Percentiles rank a stretch among this genome's conserved stretches.
Evolutionary conservation across 2,113 vertebrate genomes (phyloP).

Genomic region (Alethe diademata): DNA sequence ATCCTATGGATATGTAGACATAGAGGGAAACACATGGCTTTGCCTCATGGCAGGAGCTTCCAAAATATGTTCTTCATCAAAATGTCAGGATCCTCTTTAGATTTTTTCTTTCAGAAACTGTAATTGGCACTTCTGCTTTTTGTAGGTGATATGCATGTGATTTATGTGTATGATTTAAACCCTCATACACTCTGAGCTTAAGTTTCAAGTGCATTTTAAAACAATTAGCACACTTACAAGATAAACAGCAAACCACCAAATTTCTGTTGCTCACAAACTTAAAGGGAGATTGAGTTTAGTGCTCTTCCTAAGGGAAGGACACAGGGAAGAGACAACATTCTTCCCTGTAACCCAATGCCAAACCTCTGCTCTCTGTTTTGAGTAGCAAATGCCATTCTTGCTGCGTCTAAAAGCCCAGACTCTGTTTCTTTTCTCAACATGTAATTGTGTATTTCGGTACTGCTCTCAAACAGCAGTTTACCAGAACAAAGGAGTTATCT

Average conservation of each 20-base stretch:
- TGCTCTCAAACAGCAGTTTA: conserved; percentile 36
- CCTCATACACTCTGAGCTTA: not conserved
- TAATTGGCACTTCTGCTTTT: not conserved
- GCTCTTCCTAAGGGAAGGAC: conserved; percentile 8
- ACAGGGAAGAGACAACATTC: not conserved
- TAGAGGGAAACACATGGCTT: not conserved
- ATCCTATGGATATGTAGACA: not conserved
- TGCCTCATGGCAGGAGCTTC: not conserved
- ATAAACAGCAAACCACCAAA: not conserved
- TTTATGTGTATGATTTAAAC: not conserved
- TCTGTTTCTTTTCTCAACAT: conserved; percentile 37
- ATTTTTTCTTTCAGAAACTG: not conserved
- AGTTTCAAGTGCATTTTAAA: conserved; percentile 26
- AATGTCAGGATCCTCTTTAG: not conserved
- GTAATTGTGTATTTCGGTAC: conserved; percentile 46
- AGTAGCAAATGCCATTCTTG: conserved; percentile 27
- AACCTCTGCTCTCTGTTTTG: conserved; percentile 24
- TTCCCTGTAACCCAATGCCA: conserved; percentile 5
- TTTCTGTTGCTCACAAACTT: not conserved
- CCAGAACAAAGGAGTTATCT: conserved; percentile 62
- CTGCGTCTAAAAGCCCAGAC: not conserved
- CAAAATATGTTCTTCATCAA: conserved; percentile 15
- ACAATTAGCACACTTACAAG: not conserved
- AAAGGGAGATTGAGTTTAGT: not conserved
- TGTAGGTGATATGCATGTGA: not conserved